These are phyloP conservation scores for Dinocampus coccinellae DNA, from an alignment of 2,888 invertebrate species.

Conservation along the genomic window DNA sequence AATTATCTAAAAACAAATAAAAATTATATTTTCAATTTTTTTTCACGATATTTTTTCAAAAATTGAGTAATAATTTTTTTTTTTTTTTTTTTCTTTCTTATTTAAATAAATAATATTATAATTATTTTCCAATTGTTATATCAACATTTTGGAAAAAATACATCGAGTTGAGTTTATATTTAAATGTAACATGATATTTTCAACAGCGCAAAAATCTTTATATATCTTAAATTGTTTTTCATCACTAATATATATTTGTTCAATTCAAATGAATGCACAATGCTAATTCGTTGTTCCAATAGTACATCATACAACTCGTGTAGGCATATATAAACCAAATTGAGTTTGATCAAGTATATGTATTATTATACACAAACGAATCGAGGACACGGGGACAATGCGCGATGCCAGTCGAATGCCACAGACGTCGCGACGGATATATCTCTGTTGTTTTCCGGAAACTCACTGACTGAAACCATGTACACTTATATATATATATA, in stretches of 20 bases:
- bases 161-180: too few species aligned
- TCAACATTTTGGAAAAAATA: too few species aligned
- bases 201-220: slow-evolving; percentile 6
- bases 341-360: slow-evolving; percentile 45
- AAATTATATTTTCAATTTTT: too few species aligned
- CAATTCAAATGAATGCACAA: slow-evolving; percentile 21
- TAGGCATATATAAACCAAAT: slow-evolving; percentile 35
- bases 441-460: slow-evolving; percentile 25
- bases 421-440: slow-evolving; percentile 25
- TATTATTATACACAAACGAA: slow-evolving; percentile 31
- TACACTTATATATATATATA: background rate
- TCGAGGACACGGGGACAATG: slow-evolving; percentile 36
- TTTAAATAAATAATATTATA: too few species aligned
- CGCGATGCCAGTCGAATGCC: slow-evolving; percentile 36
- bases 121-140: too few species aligned
- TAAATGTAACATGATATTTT: background rate
- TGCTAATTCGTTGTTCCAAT: slow-evolving; percentile 38
- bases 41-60: too few species aligned
- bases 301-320: background rate
- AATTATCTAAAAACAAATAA: too few species aligned
- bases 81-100: too few species aligned
- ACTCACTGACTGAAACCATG: slow-evolving; percentile 2
- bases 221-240: too few species aligned
- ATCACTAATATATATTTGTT: slow-evolving; percentile 2
- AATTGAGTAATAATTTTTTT: background rate